Conservation (phyloP, 2,797 vertebrate genomes). For the Clamator glandarius region DNA sequence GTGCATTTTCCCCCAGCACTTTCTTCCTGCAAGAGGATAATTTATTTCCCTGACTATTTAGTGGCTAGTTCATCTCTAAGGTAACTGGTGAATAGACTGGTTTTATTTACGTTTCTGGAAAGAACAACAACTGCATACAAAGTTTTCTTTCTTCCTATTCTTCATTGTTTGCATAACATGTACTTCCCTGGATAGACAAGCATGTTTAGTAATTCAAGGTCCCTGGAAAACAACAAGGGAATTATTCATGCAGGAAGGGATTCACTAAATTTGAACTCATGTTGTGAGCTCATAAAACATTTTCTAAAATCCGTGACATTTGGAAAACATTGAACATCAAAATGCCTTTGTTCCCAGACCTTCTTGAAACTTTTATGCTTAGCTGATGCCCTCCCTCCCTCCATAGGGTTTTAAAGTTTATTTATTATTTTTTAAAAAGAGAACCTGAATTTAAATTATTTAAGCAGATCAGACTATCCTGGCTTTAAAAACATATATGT, state of each 20-base stretch:
- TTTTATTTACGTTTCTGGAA: slow-evolving; percentile 2
- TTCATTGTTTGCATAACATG: slow-evolving; percentile 6
- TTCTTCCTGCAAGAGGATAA: background rate
- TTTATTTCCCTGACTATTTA: background rate
- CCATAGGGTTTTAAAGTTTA: background rate
- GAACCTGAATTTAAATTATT: background rate
- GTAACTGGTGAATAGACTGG: background rate
- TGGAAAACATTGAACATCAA: background rate
- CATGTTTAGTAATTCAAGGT: background rate
- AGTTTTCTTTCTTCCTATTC: background rate
- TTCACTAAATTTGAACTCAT: background rate
- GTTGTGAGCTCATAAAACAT: background rate
- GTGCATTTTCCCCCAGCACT: background rate
- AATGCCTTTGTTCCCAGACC: background rate
- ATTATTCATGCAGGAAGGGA: slow-evolving; percentile 9
- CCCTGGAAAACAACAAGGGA: background rate
- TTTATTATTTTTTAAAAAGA: background rate
- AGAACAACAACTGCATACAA: background rate
- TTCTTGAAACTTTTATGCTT: slow-evolving; percentile 15
- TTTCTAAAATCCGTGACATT: slow-evolving; percentile 20
- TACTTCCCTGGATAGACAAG: background rate
- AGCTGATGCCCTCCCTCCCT: background rate
- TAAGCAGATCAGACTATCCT: background rate
- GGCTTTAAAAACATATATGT: background rate
- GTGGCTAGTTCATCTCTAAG: background rate